A percentile compares a stretch with the other conserved stretches of the same genome.
Evolutionary conservation across 2,888 invertebrate species (phyloP).

Genomic region (Plusia festucae): DNA sequence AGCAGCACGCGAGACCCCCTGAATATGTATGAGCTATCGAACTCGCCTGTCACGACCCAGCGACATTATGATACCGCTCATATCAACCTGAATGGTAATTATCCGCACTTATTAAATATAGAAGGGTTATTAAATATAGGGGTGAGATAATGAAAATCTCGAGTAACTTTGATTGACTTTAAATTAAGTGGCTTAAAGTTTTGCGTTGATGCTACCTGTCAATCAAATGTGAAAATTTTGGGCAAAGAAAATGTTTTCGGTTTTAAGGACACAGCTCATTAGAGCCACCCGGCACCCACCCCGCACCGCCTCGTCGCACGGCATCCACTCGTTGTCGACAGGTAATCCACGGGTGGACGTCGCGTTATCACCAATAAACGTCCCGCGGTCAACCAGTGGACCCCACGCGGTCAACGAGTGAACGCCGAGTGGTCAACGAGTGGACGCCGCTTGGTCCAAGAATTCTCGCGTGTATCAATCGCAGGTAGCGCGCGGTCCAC

Average conservation of each 20-base stretch:
- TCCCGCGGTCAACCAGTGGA: too few relatives aligned
- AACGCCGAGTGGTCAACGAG: too few relatives aligned
- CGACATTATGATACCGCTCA: constrained; percentile 70
- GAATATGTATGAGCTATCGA: constrained; percentile 82
- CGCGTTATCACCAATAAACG: too few relatives aligned
- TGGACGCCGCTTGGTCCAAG: too few relatives aligned
- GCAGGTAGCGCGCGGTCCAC: too few relatives aligned
- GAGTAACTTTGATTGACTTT: constrained; percentile 57
- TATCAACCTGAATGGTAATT: constrained; percentile 64
- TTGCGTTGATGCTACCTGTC: constrained; percentile 11
- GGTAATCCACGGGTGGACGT: too few relatives aligned
- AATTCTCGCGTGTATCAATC: too few relatives aligned
- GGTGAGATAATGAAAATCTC: constrained; percentile 52
- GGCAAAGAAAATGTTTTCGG: neutral
- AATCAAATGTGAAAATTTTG: neutral
- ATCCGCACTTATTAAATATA: constrained; percentile 57
- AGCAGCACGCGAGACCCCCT: constrained; percentile 64
- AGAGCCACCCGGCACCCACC: too few relatives aligned
- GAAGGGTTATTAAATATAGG: constrained; percentile 59
- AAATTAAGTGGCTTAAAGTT: constrained; percentile 18
- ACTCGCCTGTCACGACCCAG: constrained; percentile 71
- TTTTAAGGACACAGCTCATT: too few relatives aligned
- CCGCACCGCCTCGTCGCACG: too few relatives aligned
- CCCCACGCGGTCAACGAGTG: too few relatives aligned
- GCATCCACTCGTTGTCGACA: too few relatives aligned